Evolutionary conservation across 2,888 invertebrate genomes (phyloP), one percentile per base, ranked within the genome.

Genomic region (Smittia aterrima): DNA sequence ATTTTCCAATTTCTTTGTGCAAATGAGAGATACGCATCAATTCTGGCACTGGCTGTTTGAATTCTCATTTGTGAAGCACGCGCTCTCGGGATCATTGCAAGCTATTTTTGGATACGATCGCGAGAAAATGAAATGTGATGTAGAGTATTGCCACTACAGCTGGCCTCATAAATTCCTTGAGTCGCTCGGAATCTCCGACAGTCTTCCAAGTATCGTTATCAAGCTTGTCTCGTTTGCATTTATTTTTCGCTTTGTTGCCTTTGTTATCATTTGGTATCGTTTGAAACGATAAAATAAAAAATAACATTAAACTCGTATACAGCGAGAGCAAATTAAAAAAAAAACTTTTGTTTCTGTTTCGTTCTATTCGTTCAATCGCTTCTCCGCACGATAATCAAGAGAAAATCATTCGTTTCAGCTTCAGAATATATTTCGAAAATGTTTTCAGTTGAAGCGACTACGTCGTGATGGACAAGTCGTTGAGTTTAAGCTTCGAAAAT

Each of bases 1-100:
- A 78, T 96, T 97, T 84, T 94, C 95, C 74, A 96, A 96, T 3
- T 96, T 96, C 84, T 96, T 97, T 81, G 89, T 97, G 0, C 91
- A 90, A 78, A 87, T 92, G 78, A 87, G 87, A 78, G 93, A 95
- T 78, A 91, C 95, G 1, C 93, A 93, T 7, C 82, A 83, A 0
- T 88, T 88, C 78, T 84, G 95, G 77, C 88, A 88, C 58, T 96
- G 95, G 94, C 78, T 96, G 38, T 95, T 96, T 79, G 92, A 96
- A 16, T 9, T 64, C 7, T 74, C 74, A 32, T 74, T 74, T 20
- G 20, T 93, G 70, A 92, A 92, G 78, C 93, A 94, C 78, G 91
- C 92, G 0, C 88, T 93, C 75, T 92, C 92, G 77, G 93, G 92
- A 1, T 84, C 90, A 0, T 86, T 92, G 77, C 84, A 90, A 20